Evolutionary conservation across 2,113 vertebrate species (phyloP), one percentile per base, ranked within the genome.

Genomic region (Podilymbus podiceps): DNA sequence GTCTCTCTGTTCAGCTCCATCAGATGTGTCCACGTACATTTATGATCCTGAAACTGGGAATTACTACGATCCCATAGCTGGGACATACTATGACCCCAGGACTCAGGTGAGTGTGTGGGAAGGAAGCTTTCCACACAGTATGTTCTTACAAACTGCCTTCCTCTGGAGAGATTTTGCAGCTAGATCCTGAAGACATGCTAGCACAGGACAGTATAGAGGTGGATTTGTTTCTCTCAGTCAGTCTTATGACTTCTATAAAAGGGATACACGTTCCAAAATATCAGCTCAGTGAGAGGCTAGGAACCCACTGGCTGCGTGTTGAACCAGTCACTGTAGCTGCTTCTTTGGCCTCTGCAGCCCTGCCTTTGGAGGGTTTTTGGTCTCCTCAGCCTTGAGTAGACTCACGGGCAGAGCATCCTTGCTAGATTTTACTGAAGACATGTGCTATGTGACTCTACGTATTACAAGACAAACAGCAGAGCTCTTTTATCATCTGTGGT

Each of bases 1-100:
- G 11, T 96, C 82, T 97, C 85, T 89, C 83, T 67, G 23, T 96
- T 40, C 95, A 99, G 99, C 98, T 76, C 98, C 98, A 30, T 99
- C 99, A 53, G 99, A 99, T 96, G 98, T 98, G 46, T 98, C 98
- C 85, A 99, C 98, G 50, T 99, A 99, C 88, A 98, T 99, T 85
- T 99, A 99, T 62, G 99, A 99, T 95, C 98, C 99, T 93, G 99
- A 99, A 25, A 99, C 99, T 60, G 99, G 99, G 88, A 99, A 99
- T 97, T 99, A 99, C 97, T 99, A 99, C 2, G 99, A 99, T 91
- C 99, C 99, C 4, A 98, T 99, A 97, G 99, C 99, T 22, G 99
- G 98, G 16, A 98, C 99, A 25, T 99, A 99, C 89, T 99, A 99
- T 80, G 99, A 99, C 89, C 98, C 99, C 8, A 98, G 98, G 93